Conservation (phyloP, 2,113 vertebrate species). For the Rhinolophus ferrumequinum region DNA sequence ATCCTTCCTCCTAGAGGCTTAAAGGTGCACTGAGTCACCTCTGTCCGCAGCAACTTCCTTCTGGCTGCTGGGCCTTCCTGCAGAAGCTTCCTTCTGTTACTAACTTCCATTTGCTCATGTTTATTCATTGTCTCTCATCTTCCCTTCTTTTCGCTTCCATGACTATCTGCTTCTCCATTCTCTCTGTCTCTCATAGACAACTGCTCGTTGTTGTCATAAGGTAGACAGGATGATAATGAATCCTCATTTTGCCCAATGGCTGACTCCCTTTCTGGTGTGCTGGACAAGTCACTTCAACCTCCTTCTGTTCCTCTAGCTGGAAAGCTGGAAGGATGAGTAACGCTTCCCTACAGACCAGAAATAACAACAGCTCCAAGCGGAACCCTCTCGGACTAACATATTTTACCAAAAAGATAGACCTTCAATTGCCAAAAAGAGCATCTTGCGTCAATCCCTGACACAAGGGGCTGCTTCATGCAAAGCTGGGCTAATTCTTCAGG, state of each 20-base stretch:
- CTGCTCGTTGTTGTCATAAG: background rate
- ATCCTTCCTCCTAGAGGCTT: background rate
- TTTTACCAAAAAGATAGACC: conserved; percentile 33
- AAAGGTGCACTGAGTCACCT: background rate
- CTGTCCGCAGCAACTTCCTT: background rate
- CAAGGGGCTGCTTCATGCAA: background rate
- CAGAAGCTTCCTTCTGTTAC: background rate
- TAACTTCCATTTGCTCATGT: background rate
- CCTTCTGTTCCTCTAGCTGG: background rate
- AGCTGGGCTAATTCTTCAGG: conserved; percentile 22
- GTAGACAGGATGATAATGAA: background rate
- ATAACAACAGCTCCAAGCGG: background rate
- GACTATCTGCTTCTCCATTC: background rate
- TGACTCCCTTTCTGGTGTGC: background rate
- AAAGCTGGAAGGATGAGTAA: background rate
- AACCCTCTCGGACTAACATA: background rate
- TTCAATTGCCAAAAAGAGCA: conserved; percentile 48
- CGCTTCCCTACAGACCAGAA: background rate
- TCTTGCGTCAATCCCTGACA: conserved; percentile 62
- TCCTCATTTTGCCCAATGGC: background rate
- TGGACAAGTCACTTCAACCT: background rate
- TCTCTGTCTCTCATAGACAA: background rate
- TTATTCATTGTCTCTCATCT: background rate
- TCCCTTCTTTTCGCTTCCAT: background rate
- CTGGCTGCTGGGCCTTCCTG: background rate